Conservation (phyloP, 2,113 vertebrate genomes). For the Anarrhichthys ocellatus region DNA sequence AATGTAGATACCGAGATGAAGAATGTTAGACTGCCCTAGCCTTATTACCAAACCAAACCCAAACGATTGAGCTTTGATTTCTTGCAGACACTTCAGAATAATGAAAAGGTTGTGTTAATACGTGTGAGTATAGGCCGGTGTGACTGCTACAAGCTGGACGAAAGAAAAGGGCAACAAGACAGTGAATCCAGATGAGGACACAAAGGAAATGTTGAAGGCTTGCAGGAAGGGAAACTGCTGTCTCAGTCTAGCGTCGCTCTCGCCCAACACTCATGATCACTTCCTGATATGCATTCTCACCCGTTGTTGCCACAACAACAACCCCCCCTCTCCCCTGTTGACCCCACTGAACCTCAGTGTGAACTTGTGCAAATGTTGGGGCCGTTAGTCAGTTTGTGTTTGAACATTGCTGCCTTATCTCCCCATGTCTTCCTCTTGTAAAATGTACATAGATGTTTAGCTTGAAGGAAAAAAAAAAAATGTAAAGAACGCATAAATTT, state of each 20-base stretch:
- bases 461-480: conserved; percentile 31
- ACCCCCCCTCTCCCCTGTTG: conserved; percentile 14
- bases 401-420: conserved; percentile 34
- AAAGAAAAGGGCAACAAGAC: conserved; percentile 18
- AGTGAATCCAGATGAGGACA: conserved; percentile 22
- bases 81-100: neutral
- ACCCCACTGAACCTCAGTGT: conserved; percentile 27
- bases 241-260: conserved; percentile 19
- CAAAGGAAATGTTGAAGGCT: conserved; percentile 33
- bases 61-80: neutral
- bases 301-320: conserved; percentile 36
- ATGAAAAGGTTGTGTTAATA: neutral
- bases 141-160: conserved; percentile 21
- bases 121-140: neutral
- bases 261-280: conserved; percentile 47
- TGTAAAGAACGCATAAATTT: conserved; percentile 4
- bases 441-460: conserved; percentile 55
- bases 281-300: conserved; percentile 50
- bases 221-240: conserved; percentile 46
- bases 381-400: conserved; percentile 26
- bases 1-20: conserved; percentile 11
- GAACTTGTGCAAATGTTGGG: conserved; percentile 28
- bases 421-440: conserved; percentile 4
- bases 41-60: conserved; percentile 17
- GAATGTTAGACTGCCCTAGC: neutral